Evolutionary conservation across 2,113 vertebrate genomes (phyloP), one percentile per base, ranked within the genome.

Genomic region (Clinocottus analis): DNA sequence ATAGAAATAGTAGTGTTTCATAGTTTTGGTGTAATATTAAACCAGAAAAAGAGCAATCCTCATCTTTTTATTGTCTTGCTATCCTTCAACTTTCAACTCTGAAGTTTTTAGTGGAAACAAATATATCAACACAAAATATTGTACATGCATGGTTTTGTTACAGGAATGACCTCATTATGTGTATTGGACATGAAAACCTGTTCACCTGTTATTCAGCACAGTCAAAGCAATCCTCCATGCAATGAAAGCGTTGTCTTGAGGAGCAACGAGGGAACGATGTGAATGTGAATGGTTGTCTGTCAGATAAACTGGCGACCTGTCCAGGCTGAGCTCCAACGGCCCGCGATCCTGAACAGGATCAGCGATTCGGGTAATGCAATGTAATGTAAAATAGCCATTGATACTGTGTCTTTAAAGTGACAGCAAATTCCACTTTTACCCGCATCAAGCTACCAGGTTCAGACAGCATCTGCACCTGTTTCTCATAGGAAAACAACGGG

Each of bases 401-500:
- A 80, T 31, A 35, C 7, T 21, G 3, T 14, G 7, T 72, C 17
- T 5, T 63, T 51, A 1, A 33, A n/a, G 17, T 55, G 7, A 0
- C 13, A 33, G 37, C 17, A 23, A 19, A 64, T 72, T 73, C 21
- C 12, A 27, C 2, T 23, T 66, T 25, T 14, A 23, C 27, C 55
- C 0, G 59, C 6, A 25, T 69, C 4, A 3, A 11, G 25, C 43
- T 3, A 4, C 58, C 4, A 11, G 0, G 23, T 27, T 68, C 60
- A 41, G 25, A 75, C 39, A 0, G 33, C 29, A 13, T 60, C 60
- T 58, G 41, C 83, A 88, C 65, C 65, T 80, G 82, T 61, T 86
- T 84, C 71, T 79, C 45, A 84, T 80, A 41, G n/a, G 17, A 72
- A 67, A 69, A 47, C 41, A 72, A 59, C n/a, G 47, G 31, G 41